phyloP scores from a whole-genome alignment of 2,888 invertebrate species.

The Dysmachus trigonus region DNA sequence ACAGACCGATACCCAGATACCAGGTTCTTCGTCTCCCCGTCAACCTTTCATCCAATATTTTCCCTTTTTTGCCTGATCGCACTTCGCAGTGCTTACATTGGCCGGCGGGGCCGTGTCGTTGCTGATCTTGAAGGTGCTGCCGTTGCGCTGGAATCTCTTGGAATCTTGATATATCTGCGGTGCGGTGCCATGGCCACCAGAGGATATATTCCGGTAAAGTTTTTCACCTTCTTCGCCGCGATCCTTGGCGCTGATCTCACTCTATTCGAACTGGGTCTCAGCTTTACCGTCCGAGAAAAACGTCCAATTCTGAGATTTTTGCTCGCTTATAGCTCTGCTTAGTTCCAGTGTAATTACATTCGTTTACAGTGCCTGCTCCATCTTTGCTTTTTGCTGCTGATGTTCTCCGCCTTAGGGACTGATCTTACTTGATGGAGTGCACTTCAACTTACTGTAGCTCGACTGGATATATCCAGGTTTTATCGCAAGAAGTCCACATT shows the following conservation, averaged over 20 bases:
- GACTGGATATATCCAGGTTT: not conserved
- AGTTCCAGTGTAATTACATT: not conserved
- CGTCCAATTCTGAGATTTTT: not conserved
- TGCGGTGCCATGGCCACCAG: not conserved
- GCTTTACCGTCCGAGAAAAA: not conserved
- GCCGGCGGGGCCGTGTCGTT: not conserved
- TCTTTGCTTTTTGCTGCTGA: not conserved
- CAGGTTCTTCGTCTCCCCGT: not conserved
- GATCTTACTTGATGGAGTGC: not conserved
- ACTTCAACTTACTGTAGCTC: not conserved
- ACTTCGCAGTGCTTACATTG: not conserved
- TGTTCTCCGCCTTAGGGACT: not conserved
- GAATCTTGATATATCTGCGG: not conserved
- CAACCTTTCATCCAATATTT: not conserved
- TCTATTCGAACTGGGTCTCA: not conserved
- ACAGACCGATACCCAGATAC: not conserved
- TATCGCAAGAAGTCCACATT: not conserved
- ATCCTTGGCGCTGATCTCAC: not conserved
- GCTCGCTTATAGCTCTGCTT: not conserved
- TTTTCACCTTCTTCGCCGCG: not conserved
- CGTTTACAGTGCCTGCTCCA: not conserved
- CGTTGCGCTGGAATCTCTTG: not conserved
- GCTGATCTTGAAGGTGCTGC: not conserved
- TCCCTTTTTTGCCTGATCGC: not conserved
- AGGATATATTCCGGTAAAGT: not conserved